These are phyloP conservation scores for Hippopotamus amphibius DNA, from an alignment of 2,113 vertebrate genomes.

Conservation along the genomic window DNA sequence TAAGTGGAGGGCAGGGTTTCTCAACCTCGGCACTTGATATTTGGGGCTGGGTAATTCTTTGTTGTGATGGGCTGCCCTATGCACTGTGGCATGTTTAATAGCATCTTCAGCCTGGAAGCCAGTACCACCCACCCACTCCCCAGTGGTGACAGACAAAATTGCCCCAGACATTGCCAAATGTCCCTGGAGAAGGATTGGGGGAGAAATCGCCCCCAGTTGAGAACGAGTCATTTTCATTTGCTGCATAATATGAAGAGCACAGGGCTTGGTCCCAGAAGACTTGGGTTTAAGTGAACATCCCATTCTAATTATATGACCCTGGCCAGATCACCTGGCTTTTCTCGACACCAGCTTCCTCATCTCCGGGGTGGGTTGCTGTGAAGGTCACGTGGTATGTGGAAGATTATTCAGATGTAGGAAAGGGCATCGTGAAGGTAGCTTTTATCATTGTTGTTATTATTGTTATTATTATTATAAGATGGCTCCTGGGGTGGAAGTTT, in stretches of 20 bases:
- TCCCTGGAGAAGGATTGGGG: background rate
- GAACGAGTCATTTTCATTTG: background rate
- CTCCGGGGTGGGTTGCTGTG: too few species aligned
- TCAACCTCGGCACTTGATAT: background rate
- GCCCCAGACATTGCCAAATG: background rate
- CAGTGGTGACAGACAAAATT: background rate
- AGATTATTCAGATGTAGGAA: background rate
- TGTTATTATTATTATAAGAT: background rate
- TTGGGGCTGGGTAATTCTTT: background rate
- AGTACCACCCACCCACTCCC: rapidly evolving
- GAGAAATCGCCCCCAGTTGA: rapidly evolving
- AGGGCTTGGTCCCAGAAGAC: background rate
- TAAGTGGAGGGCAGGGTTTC: background rate
- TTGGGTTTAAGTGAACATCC: background rate
- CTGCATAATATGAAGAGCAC: background rate
- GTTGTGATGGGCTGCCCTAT: background rate
- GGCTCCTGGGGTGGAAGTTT: background rate
- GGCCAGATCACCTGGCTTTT: background rate
- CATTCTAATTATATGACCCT: background rate
- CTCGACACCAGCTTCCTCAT: background rate
- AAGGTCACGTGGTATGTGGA: background rate
- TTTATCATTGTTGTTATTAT: background rate
- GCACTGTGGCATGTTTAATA: background rate
- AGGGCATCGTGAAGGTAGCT: background rate
- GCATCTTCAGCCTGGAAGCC: background rate